Base-by-base conservation (phyloP, 1,140 invertebrate genomes). In the Cyphomyrmex costatus region DNA sequence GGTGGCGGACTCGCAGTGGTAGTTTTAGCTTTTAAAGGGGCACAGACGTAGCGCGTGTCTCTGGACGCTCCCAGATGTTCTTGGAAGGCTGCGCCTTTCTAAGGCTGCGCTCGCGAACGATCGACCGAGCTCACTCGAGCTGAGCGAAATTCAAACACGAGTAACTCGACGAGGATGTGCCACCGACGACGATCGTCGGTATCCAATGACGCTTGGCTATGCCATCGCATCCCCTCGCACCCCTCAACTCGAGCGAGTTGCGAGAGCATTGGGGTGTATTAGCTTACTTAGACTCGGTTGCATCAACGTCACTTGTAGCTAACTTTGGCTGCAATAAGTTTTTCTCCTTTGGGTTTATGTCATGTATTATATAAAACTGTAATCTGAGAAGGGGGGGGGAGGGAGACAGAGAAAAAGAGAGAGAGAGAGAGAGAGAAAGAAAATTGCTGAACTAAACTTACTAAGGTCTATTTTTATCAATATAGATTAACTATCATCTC, bases 11-110 rank as follows among this genome's bases (percentile, higher is more conserved):
- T 76, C 70, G 71, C 68, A 53, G 76, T n/a, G 70, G 53, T 86
- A 65, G 74, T 88, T 70, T 63, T 71, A 78, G 36, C 53, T 76
- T 88, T 80, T 80, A 82, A 80, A 87, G 84, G 70, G 49, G 77
- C 66, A 73, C 77, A 8, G 19, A 46, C 77, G 42, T 68, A 60
- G n/a, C 24, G n/a, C 0, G 49, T 4, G 24, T 27, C 14, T 63
- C 51, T n/a, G 7, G 5, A 21, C 21, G 21, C 21, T 68, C 21
- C 65, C 65, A 27, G 65, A 68, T 24, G 21, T 49, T 49, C 12
- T 49, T 49, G 42, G 16, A 19, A 79, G 16, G 19, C 30, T 24
- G 42, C 6, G 19, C 30, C 12, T 30, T 53, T 33, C 27, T 66
- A 51, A 46, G 4, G 19, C 36, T 14, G 7, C 14, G 19, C 65